Evolutionary conservation across 2,797 vertebrate genomes (phyloP).

Genomic region (Lepilemur septentrionalis): DNA sequence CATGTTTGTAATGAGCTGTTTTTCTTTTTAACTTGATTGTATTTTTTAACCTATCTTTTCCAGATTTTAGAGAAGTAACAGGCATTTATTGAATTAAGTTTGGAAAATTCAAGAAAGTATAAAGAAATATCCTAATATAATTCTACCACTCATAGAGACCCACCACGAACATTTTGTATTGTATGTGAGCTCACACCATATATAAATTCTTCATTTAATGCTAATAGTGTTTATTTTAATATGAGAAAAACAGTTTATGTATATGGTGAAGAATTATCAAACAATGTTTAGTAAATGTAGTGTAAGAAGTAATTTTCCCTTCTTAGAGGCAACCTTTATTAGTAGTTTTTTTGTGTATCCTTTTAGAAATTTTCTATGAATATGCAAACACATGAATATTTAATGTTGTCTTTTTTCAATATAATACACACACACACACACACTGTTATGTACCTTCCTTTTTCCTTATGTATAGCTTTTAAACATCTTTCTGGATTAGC

Average conservation of each 20-base stretch:
- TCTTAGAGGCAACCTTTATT: not conserved
- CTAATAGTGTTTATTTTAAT: not conserved
- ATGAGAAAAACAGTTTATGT: not conserved
- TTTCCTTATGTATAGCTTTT: not conserved
- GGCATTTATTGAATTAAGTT: not conserved
- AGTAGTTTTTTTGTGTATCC: not conserved
- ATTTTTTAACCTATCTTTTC: constrained; percentile 5
- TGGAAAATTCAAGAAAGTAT: not conserved
- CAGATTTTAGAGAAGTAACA: constrained; percentile 38
- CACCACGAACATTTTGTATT: not conserved
- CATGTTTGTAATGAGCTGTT: not conserved
- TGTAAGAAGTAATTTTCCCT: not conserved
- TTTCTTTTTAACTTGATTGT: constrained; percentile 1
- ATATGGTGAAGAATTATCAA: not conserved
- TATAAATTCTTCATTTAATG: not conserved
- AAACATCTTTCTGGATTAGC: not conserved
- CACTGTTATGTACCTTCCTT: not conserved
- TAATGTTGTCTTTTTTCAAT: not conserved
- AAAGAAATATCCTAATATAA: not conserved
- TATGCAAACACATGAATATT: not conserved
- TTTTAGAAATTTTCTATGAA: not conserved
- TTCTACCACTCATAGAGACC: not conserved
- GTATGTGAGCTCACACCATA: not conserved
- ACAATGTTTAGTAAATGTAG: not conserved
- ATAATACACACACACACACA: too few species aligned